A percentile compares a stretch with the other conserved stretches of the same genome.
These are phyloP conservation scores for Nymphicus hollandicus DNA, from an alignment of 2,113 vertebrate genomes.

Conservation along the genomic window DNA sequence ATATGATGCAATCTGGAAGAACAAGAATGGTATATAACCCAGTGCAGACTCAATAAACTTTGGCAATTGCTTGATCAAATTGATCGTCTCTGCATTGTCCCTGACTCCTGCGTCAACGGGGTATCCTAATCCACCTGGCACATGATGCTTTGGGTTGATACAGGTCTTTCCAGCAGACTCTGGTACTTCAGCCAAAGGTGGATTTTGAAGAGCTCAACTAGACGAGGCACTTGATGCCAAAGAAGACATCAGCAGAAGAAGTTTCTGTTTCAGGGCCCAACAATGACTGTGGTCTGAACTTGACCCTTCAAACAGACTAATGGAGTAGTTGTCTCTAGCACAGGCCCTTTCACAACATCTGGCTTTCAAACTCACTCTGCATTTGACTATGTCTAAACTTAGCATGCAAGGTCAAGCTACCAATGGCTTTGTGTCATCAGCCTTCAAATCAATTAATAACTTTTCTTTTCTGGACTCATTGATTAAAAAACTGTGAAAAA, in stretches of 20 bases:
- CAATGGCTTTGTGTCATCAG: neutral
- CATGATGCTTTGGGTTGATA: neutral
- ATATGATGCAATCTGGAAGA: too few species aligned
- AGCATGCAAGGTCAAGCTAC: rapidly evolving
- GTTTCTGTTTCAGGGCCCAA: neutral
- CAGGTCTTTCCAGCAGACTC: neutral
- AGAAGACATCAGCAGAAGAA: neutral
- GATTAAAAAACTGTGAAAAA: neutral
- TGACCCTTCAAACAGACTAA: neutral
- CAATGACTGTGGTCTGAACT: neutral
- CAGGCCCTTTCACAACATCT: neutral
- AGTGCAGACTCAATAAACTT: too few species aligned
- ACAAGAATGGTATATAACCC: too few species aligned
- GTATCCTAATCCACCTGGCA: neutral
- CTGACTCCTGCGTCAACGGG: too few species aligned
- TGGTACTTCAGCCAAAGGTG: neutral
- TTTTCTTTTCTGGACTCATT: neutral
- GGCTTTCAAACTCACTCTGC: neutral
- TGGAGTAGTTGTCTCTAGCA: neutral
- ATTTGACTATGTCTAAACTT: neutral
- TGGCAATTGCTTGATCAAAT: too few species aligned
- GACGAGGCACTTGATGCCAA: neutral
- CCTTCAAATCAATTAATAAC: neutral
- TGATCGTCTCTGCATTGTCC: too few species aligned
- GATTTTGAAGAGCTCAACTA: neutral